Base-by-base conservation (phyloP, 2,888 invertebrate genomes). In the Aphrophora alni region DNA sequence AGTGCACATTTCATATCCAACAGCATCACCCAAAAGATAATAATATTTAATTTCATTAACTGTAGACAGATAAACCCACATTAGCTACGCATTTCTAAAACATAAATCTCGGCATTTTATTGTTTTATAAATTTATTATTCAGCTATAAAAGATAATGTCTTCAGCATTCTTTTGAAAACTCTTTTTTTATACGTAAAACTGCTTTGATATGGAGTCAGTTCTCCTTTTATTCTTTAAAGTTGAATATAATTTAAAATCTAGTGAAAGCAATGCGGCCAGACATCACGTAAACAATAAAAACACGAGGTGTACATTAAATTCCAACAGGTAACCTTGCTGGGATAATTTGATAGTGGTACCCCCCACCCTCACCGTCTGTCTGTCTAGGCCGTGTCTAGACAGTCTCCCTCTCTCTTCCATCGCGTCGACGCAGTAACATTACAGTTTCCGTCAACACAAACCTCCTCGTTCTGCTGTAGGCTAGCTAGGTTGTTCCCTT, bases 201-300 rank as follows among this genome's bases (percentile, higher is more conserved):
- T 33, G 8, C 33, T n/a, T n/a, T 33, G 33, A 33, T 33, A 10
- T 33, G 4, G 17, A 14, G 12, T 14, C 17, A 44, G 7, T 44
- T 33, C 5, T 33, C 33, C 17, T 44, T 44, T 44, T 14, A 14
- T 44, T 17, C 17, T 14, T 21, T 21, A 1, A 21, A n/a, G 59
- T 59, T 59, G 59, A 59, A 59, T 59, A 21, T 21, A 59, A 59
- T 59, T 59, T 59, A 59, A 59, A 59, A 59, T n/a, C 21, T 44
- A 33, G 33, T 33, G 33, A 33, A 33, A 33, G 33, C 33, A 33
- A 33, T 33, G 5, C 33, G 8, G 33, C 21, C 59, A 59, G 59
- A 59, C 59, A 59, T 59, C 59, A 59, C 59, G 59, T 59, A 59
- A 59, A 59, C 21, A 59, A 59, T 59, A 59, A 59, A 59, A 59